A percentile compares a stretch with the other conserved stretches of the same genome.
Conservation (phyloP, 2,888 invertebrate species). For the Argynnis bischoffii region DNA sequence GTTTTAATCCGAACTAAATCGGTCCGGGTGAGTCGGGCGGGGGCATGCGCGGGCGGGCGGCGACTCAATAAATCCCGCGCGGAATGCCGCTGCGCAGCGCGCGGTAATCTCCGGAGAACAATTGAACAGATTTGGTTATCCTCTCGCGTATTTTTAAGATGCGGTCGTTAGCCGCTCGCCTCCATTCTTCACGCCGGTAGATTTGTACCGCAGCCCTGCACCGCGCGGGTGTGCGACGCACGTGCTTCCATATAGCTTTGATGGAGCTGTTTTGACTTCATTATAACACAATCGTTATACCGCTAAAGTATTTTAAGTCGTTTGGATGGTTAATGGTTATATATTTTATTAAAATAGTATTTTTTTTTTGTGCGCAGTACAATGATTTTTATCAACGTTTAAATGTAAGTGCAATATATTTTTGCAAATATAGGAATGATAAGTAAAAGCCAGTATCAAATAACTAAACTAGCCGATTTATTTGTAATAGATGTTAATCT, state of each 20-base stretch:
- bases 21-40: constrained; percentile 27
- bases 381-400: neutral
- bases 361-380: too few species aligned
- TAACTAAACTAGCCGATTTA: neutral
- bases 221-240: neutral
- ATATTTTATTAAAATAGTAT: too few species aligned
- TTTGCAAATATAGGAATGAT: neutral
- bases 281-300: neutral
- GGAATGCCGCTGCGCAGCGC: constrained; percentile 55
- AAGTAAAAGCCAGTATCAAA: neutral
- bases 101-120: constrained; percentile 52
- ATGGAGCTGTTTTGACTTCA: constrained; percentile 1
- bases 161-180: constrained; percentile 47
- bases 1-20: constrained; percentile 56
- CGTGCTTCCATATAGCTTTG: neutral
- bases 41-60: neutral
- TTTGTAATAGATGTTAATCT: constrained; percentile 5
- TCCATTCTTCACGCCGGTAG: constrained; percentile 44
- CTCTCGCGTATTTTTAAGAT: constrained; percentile 32
- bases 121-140: constrained; percentile 54
- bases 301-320: too few species aligned
- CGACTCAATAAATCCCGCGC: constrained; percentile 58
- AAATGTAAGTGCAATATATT: neutral
- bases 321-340: too few species aligned
- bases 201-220: constrained; percentile 17